These are phyloP conservation scores for Pantherophis alleghaniensis DNA, from an alignment of 2,797 vertebrate species.

Conservation along the genomic window DNA sequence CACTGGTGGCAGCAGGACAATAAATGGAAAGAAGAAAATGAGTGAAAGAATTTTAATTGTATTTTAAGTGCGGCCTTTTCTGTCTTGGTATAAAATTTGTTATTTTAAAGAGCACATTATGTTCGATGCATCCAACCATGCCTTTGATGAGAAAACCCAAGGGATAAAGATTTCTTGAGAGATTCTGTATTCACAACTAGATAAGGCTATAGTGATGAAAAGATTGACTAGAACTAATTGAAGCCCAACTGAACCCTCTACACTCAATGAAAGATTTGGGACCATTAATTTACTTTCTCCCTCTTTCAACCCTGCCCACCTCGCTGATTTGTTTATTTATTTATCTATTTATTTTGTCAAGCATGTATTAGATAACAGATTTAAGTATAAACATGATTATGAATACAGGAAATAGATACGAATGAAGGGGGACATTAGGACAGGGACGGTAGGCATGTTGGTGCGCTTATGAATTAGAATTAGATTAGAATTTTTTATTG, in stretches of 20 bases:
- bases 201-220: neutral
- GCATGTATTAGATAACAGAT: too few relatives aligned
- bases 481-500: too few relatives aligned
- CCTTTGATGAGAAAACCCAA: neutral
- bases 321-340: neutral
- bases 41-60: slow-evolving; percentile 6
- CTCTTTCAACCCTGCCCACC: neutral
- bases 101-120: neutral
- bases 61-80: slow-evolving; percentile 22
- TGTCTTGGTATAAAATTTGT: slow-evolving; percentile 27
- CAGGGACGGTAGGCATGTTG: too few relatives aligned
- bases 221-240: neutral
- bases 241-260: neutral
- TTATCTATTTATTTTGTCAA: too few relatives aligned
- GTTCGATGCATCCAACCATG: neutral
- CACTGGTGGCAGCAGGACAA: slow-evolving; percentile 18
- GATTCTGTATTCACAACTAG: neutral
- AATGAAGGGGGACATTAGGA: too few relatives aligned
- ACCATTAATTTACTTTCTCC: neutral
- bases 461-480: too few relatives aligned
- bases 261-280: neutral
- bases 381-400: too few relatives aligned
- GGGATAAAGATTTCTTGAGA: neutral
- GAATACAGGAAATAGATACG: too few relatives aligned
- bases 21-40: slow-evolving; percentile 45